These are phyloP conservation scores for Nansenia antarctica DNA, from an alignment of 2,113 vertebrate genomes.

Conservation along the genomic window DNA sequence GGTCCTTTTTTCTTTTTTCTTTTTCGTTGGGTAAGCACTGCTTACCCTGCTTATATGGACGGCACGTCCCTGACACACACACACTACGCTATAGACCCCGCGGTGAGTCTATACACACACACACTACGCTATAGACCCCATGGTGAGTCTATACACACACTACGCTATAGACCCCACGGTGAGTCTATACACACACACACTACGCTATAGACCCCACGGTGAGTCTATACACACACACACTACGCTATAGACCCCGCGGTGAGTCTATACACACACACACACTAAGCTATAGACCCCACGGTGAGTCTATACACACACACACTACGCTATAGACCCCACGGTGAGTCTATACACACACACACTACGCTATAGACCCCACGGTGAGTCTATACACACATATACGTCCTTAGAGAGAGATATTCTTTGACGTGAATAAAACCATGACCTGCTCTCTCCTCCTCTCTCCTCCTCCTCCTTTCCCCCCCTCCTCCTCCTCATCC, in stretches of 20 bases:
- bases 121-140: constrained; percentile 86
- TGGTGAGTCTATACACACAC: constrained; percentile 71
- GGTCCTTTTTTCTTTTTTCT: no score
- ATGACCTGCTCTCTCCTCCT: background rate
- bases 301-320: constrained; percentile 68
- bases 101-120: constrained; percentile 71
- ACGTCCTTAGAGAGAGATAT: no score
- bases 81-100: constrained; percentile 86
- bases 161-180: constrained; percentile 89
- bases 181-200: constrained; percentile 34
- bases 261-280: constrained; percentile 34
- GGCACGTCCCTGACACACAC: no score
- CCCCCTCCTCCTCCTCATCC: background rate
- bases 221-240: constrained; percentile 34
- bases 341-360: constrained; percentile 68
- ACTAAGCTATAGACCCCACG: constrained; percentile 85
- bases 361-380: constrained; percentile 85
- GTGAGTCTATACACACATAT: constrained; percentile 68
- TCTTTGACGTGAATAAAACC: background rate
- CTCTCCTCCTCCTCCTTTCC: background rate
- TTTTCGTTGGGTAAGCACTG: no score
- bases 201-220: constrained; percentile 89
- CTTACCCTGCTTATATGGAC: no score
- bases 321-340: constrained; percentile 85
- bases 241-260: constrained; percentile 89